These are phyloP conservation scores for Catharus minimus DNA, from an alignment of 2,113 vertebrate genomes.

Conservation along the genomic window DNA sequence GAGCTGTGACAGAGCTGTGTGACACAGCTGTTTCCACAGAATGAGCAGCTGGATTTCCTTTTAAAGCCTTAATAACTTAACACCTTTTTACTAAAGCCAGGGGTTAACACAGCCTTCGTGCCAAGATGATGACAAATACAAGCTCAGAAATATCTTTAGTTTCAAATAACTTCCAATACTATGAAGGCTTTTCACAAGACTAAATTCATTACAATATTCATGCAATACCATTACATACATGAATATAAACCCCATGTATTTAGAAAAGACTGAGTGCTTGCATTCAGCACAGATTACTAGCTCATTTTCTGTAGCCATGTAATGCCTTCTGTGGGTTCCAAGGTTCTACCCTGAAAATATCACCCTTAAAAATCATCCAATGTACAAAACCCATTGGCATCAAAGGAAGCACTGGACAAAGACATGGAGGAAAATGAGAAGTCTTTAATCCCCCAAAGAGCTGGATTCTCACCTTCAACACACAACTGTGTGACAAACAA, in stretches of 20 bases:
- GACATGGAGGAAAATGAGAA: not conserved
- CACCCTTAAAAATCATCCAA: not conserved
- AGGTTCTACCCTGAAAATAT: not conserved
- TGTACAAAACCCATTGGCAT: not conserved
- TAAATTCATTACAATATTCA: not conserved
- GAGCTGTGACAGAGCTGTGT: not conserved
- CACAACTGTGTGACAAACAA: not conserved
- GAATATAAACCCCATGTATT: not conserved
- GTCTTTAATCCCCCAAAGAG: not conserved
- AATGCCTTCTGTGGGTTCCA: not conserved
- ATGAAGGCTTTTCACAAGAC: not conserved
- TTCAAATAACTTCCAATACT: not conserved
- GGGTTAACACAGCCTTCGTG: not conserved
- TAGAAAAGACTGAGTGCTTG: not conserved
- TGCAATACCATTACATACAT: no score
- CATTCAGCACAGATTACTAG: not conserved
- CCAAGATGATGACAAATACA: not conserved
- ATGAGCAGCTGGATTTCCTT: not conserved
- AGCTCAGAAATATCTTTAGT: not conserved
- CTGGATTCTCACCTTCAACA: not conserved
- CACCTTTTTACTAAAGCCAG: not conserved
- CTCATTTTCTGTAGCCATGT: fast-evolving
- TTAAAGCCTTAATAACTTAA: not conserved
- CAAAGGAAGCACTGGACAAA: not conserved
- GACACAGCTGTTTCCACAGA: not conserved